Percentiles rank a stretch among this genome's conserved stretches.
Conservation (phyloP, 1,140 invertebrate species). For the Pristionchus pacificus region DNA sequence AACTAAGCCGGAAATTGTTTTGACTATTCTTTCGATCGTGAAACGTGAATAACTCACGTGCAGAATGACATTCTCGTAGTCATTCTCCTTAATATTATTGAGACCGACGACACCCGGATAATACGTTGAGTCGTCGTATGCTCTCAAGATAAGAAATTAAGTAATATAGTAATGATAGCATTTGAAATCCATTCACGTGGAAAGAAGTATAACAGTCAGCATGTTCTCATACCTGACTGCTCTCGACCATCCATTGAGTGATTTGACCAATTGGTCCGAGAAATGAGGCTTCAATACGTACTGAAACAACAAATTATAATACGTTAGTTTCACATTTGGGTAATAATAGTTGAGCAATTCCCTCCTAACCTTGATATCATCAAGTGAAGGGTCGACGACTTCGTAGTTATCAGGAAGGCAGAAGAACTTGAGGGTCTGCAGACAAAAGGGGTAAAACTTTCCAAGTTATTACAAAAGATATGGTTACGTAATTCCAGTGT, state of each 20-base stretch:
- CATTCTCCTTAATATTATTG: constrained; percentile 98
- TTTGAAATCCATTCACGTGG: background rate
- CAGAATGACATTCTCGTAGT: constrained; percentile 97
- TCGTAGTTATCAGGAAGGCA: constrained; percentile 99
- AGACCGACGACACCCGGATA: constrained; percentile 79
- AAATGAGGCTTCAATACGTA: constrained; percentile 98
- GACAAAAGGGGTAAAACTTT: background rate
- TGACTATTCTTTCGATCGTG: background rate
- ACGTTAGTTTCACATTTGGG: no score
- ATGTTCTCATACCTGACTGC: constrained; percentile 73
- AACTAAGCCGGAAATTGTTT: constrained; percentile 14
- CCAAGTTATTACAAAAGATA: no score
- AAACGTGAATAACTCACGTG: constrained; percentile 67
- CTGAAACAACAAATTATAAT: constrained; percentile 56
- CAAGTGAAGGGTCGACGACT: constrained; percentile 95
- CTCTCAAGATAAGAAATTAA: constrained; percentile 74
- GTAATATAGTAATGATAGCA: background rate
- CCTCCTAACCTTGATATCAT: constrained; percentile 82
- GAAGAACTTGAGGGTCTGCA: constrained; percentile 91
- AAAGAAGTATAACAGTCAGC: constrained; percentile 56
- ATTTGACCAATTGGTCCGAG: constrained; percentile 62
- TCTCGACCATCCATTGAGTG: constrained; percentile 63
- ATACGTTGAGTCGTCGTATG: constrained; percentile 93
- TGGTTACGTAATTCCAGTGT: background rate
- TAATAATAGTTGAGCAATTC: constrained; percentile 11